Base-by-base conservation (phyloP, 2,888 invertebrate genomes). In the Microctonus hyperodae region DNA sequence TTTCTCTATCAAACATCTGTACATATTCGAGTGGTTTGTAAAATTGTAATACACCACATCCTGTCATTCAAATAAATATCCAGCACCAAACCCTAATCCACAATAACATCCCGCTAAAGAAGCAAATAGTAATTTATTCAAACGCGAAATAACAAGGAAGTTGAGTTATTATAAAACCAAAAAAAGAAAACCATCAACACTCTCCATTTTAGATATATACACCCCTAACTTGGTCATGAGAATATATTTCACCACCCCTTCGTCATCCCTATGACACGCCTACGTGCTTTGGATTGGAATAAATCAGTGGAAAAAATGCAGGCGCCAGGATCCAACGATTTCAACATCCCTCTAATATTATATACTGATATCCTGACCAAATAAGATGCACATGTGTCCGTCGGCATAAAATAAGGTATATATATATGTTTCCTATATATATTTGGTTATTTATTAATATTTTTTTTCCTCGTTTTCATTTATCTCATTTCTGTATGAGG, bases 371-470 rank as follows among this genome's bases (percentile, higher is more conserved):
- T 79, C 75, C 78, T 77, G 75, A 74, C 72, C 76, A 82, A 82
- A 82, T 80, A 81, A 80, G 81, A 78, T 76, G 72, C 82, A 81
- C 75, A 73, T 81, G 81, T 74, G 64, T 40, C 53, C 20, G 51
- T 63, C 55, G 31, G 53, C 57, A 22, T 56, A 23, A 31, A 16
- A 37, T 64, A 10, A n/a, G 67, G 69, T 69, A 64, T 62, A 67
- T 59, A n/a, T n/a, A n/a, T n/a, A n/a, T n/a, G n/a, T n/a, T n/a
- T n/a, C n/a, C n/a, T n/a, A n/a, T n/a, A n/a, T n/a, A n/a, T n/a
- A n/a, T 55, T 50, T 53, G 28, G 33, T 23, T 33, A 35, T 63
- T 13, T 56, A 20, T 60, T 66, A 55, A 66, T 66, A 25, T 69
- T 59, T 59, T 33, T n/a, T n/a, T n/a, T n/a, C n/a, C n/a, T 40